phyloP scores from a whole-genome alignment of 35 echinoderm and acorn worm genomes.

The Ophioderma brevispina region DNA sequence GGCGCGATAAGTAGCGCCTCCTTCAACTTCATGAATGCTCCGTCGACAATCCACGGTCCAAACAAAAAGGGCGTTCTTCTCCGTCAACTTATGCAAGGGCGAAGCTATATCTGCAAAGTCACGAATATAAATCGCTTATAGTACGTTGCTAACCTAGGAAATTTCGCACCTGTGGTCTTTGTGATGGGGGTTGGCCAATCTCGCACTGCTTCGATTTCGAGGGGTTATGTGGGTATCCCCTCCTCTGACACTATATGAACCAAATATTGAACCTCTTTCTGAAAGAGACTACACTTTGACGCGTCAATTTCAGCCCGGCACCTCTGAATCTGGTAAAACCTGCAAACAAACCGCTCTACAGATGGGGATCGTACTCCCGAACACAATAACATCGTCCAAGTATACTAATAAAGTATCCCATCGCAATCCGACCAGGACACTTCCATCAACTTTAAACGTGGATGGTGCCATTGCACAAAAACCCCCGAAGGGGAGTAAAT shows the following conservation, averaged over 20 bases:
- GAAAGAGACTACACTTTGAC: too few relatives aligned
- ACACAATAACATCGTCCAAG: too few relatives aligned
- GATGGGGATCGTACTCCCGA: too few relatives aligned
- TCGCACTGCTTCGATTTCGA: conserved; percentile 15
- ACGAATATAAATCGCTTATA: neutral
- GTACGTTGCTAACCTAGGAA: conserved; percentile 7
- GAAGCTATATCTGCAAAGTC: neutral
- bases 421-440: too few relatives aligned
- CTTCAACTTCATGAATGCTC: neutral
- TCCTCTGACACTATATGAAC: neutral
- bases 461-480: too few relatives aligned
- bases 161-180: conserved; percentile 2
- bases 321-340: too few relatives aligned
- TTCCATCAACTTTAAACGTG: too few relatives aligned
- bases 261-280: too few relatives aligned
- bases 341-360: too few relatives aligned
- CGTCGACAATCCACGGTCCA: neutral
- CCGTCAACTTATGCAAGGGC: neutral
- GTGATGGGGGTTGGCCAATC: conserved; percentile 34
- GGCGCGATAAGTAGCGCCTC: neutral
- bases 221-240: conserved; percentile 18
- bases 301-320: too few relatives aligned
- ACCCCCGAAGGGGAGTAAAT: too few relatives aligned
- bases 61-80: neutral
- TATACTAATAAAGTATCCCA: too few relatives aligned